Evolutionary conservation across 2,797 vertebrate genomes (phyloP).

Genomic region (Varecia variegata): DNA sequence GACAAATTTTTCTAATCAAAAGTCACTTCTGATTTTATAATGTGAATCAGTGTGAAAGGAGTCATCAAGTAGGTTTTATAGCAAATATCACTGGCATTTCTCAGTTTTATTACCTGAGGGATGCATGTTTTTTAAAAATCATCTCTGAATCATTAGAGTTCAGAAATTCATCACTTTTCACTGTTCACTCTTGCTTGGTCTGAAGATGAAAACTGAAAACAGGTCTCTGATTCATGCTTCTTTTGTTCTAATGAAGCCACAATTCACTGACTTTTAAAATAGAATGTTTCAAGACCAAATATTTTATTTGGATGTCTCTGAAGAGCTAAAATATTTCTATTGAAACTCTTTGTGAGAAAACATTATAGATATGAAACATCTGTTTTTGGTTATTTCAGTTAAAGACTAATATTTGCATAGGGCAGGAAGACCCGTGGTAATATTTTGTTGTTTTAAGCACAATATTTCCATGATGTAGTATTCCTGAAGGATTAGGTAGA

Average conservation of each 20-base stretch:
- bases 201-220: conserved; percentile 1
- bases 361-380: conserved; percentile 62
- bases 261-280: conserved; percentile 52
- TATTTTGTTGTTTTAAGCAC: background rate
- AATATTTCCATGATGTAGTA: background rate
- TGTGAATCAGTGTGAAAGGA: background rate
- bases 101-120: background rate
- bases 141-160: background rate
- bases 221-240: background rate
- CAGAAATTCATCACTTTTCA: background rate
- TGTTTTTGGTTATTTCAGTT: conserved; percentile 42
- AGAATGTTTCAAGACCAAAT: conserved; percentile 50
- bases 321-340: conserved; percentile 62
- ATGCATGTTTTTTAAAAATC: background rate
- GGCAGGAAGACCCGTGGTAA: background rate
- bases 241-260: conserved; percentile 8
- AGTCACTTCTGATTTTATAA: background rate
- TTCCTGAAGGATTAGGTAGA: background rate
- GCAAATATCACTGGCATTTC: background rate
- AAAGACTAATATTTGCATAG: conserved; percentile 52
- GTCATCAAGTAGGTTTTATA: background rate
- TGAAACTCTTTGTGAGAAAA: conserved; percentile 61
- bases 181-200: background rate
- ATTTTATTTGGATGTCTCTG: conserved; percentile 65
- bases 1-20: conserved; percentile 19